Conservation (phyloP, 2,797 vertebrate species). For the Chelon auratus region DNA sequence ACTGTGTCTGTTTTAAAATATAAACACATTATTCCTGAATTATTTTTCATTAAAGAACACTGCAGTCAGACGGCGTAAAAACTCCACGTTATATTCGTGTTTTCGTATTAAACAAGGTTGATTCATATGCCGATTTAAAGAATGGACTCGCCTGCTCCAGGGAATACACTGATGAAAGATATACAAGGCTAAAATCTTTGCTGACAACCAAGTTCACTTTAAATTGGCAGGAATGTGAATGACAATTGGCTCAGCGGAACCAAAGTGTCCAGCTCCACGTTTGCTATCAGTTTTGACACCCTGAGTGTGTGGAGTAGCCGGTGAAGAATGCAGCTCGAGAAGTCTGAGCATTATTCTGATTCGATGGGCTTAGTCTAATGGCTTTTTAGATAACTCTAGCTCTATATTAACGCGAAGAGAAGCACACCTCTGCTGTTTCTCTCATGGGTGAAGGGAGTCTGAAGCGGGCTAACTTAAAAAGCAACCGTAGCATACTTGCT, state of each 20-base stretch:
- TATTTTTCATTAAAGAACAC: background rate
- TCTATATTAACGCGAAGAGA: too few relatives aligned
- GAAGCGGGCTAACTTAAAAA: background rate
- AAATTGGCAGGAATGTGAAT: conserved; percentile 19
- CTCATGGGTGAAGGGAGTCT: background rate
- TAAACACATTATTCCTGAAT: background rate
- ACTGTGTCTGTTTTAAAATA: background rate
- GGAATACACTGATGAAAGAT: fast-evolving
- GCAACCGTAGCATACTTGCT: background rate
- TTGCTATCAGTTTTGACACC: fast-evolving
- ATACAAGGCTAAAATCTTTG: fast-evolving
- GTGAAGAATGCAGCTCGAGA: background rate
- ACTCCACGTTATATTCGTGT: too few relatives aligned
- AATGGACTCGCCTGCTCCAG: background rate
- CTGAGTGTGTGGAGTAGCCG: too few relatives aligned
- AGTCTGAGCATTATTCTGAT: background rate
- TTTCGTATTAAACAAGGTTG: background rate
- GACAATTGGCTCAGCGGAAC: background rate
- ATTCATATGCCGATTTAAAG: conserved; percentile 44
- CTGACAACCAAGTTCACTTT: fast-evolving
- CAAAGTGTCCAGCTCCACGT: background rate
- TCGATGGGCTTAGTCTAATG: background rate
- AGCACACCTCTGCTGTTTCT: background rate
- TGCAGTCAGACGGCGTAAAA: background rate
- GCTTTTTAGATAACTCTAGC: background rate